Evolutionary conservation across 2,113 vertebrate species (phyloP).

Genomic region (Hypocryptadius cinnamomeus): DNA sequence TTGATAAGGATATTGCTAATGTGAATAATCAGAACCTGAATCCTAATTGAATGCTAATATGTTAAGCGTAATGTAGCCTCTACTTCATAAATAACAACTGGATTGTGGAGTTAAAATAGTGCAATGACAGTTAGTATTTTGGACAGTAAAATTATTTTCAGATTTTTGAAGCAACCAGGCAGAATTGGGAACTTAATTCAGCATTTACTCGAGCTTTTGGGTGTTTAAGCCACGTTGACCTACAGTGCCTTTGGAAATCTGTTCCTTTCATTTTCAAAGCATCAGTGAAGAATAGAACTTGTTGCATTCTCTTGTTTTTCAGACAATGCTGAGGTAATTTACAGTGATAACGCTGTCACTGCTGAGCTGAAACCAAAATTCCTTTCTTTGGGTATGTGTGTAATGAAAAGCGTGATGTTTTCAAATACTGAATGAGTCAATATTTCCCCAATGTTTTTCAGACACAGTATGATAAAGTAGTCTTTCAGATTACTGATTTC

Average conservation of each 20-base stretch:
- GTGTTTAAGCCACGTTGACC: background rate
- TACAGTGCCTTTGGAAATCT: background rate
- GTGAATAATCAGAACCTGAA: conserved; percentile 3
- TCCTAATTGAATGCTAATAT: background rate
- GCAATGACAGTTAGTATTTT: background rate
- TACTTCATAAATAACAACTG: background rate
- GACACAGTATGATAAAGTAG: background rate
- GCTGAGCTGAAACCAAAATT: background rate
- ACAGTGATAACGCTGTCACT: background rate
- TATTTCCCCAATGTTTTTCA: conserved; percentile 3
- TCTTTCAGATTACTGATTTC: conserved; percentile 22
- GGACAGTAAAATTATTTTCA: background rate
- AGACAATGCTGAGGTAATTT: background rate
- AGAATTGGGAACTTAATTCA: background rate
- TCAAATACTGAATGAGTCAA: background rate
- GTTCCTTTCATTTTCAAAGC: background rate
- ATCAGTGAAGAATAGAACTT: background rate
- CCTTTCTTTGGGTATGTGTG: background rate
- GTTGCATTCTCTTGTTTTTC: background rate
- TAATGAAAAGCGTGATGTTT: conserved; percentile 1
- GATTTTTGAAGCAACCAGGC: background rate
- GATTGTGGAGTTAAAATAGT: background rate
- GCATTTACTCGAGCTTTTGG: background rate
- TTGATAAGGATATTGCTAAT: background rate
- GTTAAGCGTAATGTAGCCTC: background rate